phyloP scores from a whole-genome alignment of 2,113 vertebrate species.

The Hymenochirus boettgeri region DNA sequence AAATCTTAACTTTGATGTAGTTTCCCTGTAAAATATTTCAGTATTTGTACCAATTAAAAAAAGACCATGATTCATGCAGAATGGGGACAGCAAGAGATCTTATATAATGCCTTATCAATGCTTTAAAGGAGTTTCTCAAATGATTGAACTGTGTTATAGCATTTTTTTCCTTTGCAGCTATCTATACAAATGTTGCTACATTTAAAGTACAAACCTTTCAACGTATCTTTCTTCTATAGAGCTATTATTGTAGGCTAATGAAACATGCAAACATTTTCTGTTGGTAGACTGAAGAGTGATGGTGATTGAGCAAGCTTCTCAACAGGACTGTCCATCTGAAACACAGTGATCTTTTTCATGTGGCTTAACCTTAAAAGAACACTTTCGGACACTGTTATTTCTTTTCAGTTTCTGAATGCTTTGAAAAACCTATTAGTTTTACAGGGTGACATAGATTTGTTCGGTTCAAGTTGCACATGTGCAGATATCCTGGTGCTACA shows the following conservation, averaged over 20 bases:
- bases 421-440: constrained; percentile 8
- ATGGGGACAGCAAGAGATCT: background rate
- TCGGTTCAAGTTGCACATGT: constrained; percentile 1
- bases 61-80: background rate
- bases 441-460: constrained; percentile 5
- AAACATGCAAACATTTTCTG: background rate
- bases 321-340: background rate
- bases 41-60: background rate
- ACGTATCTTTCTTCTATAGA: constrained; percentile 4
- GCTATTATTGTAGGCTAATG: constrained; percentile 4
- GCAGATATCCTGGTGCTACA: constrained; percentile 12
- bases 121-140: constrained; percentile 1
- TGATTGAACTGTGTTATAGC: background rate
- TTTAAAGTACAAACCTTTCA: background rate
- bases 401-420: constrained; percentile 2
- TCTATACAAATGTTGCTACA: background rate
- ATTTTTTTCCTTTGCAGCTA: background rate
- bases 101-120: constrained; percentile 3
- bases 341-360: constrained; percentile 4
- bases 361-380: constrained; percentile 22
- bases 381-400: background rate
- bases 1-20: background rate
- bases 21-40: background rate
- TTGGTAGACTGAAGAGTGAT: background rate
- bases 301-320: constrained; percentile 4